phyloP scores from a whole-genome alignment of 2,797 vertebrate genomes.

The Chrysocyon brachyurus region DNA sequence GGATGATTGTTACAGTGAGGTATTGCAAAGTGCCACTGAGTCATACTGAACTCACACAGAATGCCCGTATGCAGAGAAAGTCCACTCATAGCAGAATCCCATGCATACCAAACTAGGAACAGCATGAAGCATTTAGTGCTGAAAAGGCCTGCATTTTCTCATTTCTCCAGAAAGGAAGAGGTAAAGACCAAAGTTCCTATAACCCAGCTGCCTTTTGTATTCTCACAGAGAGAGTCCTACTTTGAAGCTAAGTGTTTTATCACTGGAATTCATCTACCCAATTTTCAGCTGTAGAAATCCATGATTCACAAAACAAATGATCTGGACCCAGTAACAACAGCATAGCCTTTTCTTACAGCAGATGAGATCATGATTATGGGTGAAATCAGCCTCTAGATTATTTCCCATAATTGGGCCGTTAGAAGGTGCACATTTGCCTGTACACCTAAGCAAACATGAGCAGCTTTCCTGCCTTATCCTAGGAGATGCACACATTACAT shows the following conservation, averaged over 20 bases:
- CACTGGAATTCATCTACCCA: neutral
- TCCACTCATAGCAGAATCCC: neutral
- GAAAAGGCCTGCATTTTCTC: neutral
- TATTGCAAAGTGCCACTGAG: neutral
- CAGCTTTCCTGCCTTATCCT: neutral
- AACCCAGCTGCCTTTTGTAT: neutral
- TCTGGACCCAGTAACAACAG: neutral
- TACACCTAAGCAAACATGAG: neutral
- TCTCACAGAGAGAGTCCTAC: neutral
- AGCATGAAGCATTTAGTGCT: neutral
- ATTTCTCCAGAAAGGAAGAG: slow-evolving; percentile 13
- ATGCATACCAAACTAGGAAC: neutral
- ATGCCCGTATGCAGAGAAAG: neutral
- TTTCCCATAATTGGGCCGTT: neutral
- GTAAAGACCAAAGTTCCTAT: neutral
- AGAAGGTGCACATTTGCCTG: neutral
- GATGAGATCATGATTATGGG: neutral
- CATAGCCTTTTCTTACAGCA: neutral
- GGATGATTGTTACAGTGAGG: neutral
- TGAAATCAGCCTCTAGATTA: neutral
- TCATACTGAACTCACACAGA: neutral
- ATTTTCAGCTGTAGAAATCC: slow-evolving; percentile 39
- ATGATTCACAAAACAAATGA: neutral
- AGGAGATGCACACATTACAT: no score
- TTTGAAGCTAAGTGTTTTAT: neutral